Base-by-base conservation (phyloP, 2,888 invertebrate species). In the Rhagonycha fulva region DNA sequence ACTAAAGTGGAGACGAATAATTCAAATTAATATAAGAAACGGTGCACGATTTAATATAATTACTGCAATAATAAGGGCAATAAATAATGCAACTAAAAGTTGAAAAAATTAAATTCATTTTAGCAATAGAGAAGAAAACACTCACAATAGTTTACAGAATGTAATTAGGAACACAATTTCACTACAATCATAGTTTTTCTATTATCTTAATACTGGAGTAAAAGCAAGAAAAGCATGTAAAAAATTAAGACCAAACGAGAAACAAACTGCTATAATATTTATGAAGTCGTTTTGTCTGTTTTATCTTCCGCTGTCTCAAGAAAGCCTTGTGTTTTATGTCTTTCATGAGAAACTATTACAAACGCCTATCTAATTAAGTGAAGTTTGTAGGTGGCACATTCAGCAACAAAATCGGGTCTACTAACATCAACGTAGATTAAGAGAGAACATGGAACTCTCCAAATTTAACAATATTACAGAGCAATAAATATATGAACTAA, bases 321-420 rank as follows among this genome's bases (percentile, higher is more conserved):
- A 26, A 23, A 68, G 19, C 32, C 19, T 32, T 32, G 30, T 68
- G 68, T 68, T 30, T 30, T 68, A 30, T 68, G 68, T 68, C 30
- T 47, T 60, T 24, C 32, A 67, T 32, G 72, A 60, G 72, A 67
- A 72, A 72, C 32, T 72, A 72, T 67, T 72, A 67, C 71, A 72
- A 23, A 72, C 67, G 26, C 68, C 67, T 63, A 14, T 24, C 47
- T 68, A 72, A 72, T 72, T 68, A 67, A 72, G 67, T 28, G 67
- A 68, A 67, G 72, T 72, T 72, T 68, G 47, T 72, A 72, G 72
- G 72, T 72, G 72, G 67, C 67, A 60, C 61, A 60, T 67, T 72
- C 68, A 68, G 60, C 72, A 61, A 32, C 32, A 67, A 72, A 72
- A 68, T 68, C 66, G 67, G 67, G 61, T 60, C 60, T 71, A 61